Conservation (phyloP, 2,113 vertebrate genomes). For the Accipiter cooperii region DNA sequence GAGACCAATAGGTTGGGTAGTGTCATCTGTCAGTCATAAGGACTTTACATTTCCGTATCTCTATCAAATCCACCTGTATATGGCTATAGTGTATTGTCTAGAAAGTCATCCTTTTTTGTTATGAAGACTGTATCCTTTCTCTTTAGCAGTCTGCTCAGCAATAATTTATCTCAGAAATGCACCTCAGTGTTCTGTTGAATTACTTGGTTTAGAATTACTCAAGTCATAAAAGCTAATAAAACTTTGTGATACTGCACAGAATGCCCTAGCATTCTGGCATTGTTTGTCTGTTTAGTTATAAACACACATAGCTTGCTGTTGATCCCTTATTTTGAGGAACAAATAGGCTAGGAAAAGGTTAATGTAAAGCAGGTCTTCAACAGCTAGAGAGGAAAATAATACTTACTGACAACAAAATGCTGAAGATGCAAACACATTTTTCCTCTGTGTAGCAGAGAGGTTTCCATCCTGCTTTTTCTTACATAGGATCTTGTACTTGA, state of each 20-base stretch:
- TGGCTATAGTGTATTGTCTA: background rate
- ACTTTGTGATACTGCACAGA: background rate
- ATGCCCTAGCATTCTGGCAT: background rate
- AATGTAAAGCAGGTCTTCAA: background rate
- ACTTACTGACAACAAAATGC: background rate
- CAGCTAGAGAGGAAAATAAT: background rate
- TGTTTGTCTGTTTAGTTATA: background rate
- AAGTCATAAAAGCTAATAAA: background rate
- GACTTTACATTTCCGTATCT: background rate
- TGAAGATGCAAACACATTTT: background rate
- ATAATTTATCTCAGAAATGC: background rate
- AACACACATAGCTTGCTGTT: background rate
- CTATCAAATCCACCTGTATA: background rate
- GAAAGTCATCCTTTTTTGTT: background rate
- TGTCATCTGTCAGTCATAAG: background rate
- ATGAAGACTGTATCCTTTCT: background rate
- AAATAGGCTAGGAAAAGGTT: background rate
- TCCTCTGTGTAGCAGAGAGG: background rate
- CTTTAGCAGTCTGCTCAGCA: background rate
- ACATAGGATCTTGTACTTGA: background rate
- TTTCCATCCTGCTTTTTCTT: background rate
- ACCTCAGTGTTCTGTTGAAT: background rate
- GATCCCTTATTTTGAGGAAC: background rate
- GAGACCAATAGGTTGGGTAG: background rate
- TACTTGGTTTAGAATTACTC: background rate